Conservation (phyloP, 2,113 vertebrate species). For the Pogonocichla stellata region DNA sequence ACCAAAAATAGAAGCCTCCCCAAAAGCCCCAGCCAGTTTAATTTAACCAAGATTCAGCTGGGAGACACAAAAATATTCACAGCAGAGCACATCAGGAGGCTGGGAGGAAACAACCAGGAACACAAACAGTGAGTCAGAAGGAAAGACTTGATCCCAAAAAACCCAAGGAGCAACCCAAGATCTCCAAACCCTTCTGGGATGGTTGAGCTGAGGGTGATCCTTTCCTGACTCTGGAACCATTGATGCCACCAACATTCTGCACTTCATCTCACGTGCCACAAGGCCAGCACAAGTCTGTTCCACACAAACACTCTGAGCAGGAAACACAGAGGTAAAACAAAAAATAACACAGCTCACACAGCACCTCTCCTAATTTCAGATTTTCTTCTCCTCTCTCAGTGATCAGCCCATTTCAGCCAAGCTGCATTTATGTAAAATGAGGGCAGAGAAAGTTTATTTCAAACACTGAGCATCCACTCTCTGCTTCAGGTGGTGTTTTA, state of each 20-base stretch:
- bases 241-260: not conserved
- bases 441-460: not conserved
- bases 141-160: not conserved
- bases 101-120: not conserved
- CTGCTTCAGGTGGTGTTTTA: not conserved
- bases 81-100: not conserved
- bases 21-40: not conserved
- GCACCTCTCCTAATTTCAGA: not conserved
- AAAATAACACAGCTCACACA: accelerated
- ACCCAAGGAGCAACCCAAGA: not conserved
- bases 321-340: not conserved
- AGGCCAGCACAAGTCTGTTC: not conserved
- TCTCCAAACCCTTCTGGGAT: not conserved
- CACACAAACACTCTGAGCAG: accelerated
- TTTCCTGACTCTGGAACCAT: not conserved
- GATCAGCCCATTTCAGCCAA: not conserved
- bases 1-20: not conserved
- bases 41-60: not conserved
- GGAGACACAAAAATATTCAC: not conserved
- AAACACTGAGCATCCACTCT: not conserved
- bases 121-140: not conserved
- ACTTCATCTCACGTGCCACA: not conserved
- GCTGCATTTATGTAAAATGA: accelerated
- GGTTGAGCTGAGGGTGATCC: not conserved
- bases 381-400: not conserved